phyloP scores from a whole-genome alignment of 2,888 invertebrate species.

The Charanyca ferruginea region DNA sequence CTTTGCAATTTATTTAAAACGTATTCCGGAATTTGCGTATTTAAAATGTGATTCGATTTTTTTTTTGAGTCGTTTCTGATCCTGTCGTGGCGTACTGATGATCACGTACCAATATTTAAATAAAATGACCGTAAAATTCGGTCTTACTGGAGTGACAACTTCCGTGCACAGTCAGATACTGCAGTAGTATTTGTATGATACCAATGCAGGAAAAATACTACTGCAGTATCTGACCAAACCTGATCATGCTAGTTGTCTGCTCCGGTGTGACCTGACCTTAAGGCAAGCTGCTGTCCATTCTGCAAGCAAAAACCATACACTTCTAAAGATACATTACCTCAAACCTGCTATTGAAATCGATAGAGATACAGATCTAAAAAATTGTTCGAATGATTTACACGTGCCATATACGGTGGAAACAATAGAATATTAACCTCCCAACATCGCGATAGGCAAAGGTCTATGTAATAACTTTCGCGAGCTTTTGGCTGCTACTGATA shows the following conservation, averaged over 20 bases:
- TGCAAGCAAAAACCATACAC: neutral
- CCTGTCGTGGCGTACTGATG: neutral
- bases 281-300: neutral
- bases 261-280: neutral
- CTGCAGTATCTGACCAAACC: too few relatives aligned
- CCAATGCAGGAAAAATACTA: too few relatives aligned
- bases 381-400: constrained; percentile 57
- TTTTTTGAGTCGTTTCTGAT: too few relatives aligned
- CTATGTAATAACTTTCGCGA: constrained; percentile 63
- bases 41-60: too few relatives aligned
- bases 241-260: too few relatives aligned
- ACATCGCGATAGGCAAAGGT: constrained; percentile 71
- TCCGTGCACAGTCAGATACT: too few relatives aligned
- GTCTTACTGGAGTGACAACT: too few relatives aligned
- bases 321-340: constrained; percentile 18
- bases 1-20: too few relatives aligned
- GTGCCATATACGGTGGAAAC: constrained; percentile 66
- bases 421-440: constrained; percentile 72
- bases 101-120: neutral
- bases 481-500: constrained; percentile 65
- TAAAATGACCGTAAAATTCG: neutral
- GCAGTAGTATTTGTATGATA: too few relatives aligned
- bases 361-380: constrained; percentile 60
- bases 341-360: constrained; percentile 45
- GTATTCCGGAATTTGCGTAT: too few relatives aligned